A percentile compares a stretch with the other conserved stretches of the same genome.
Evolutionary conservation across 2,888 invertebrate species (phyloP).

Genomic region (Sepioteuthis lessoniana): DNA sequence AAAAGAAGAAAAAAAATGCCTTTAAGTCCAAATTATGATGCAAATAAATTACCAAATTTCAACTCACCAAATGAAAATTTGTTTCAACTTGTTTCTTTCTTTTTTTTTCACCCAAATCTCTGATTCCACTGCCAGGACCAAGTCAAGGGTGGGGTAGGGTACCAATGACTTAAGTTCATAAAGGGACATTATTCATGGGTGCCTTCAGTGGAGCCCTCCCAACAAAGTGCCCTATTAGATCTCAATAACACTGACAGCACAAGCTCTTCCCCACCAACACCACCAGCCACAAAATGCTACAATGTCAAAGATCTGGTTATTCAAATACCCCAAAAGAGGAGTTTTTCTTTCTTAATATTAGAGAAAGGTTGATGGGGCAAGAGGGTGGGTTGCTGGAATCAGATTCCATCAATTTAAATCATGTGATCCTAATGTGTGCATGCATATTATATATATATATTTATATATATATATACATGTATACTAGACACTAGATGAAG

Average conservation of each 20-base stretch:
- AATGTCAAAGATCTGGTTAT: not conserved
- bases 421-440: not conserved
- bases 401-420: no score
- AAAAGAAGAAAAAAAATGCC: no score
- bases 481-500: no score
- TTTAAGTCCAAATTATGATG: no score
- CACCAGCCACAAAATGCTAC: not conserved
- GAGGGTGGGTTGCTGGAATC: no score
- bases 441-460: not conserved
- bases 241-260: not conserved
- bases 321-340: not conserved
- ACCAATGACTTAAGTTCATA: not conserved
- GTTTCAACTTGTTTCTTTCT: no score
- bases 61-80: not conserved
- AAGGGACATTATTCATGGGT: not conserved
- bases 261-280: not conserved
- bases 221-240: not conserved
- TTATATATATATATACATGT: no score
- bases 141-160: not conserved
- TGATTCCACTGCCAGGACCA: not conserved
- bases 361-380: not conserved
- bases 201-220: not conserved
- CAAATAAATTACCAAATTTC: no score
- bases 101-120: not conserved
- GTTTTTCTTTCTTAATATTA: not conserved